These are phyloP conservation scores for Darevskia nairensis DNA, from an alignment of 2,797 vertebrate species.

Conservation along the genomic window DNA sequence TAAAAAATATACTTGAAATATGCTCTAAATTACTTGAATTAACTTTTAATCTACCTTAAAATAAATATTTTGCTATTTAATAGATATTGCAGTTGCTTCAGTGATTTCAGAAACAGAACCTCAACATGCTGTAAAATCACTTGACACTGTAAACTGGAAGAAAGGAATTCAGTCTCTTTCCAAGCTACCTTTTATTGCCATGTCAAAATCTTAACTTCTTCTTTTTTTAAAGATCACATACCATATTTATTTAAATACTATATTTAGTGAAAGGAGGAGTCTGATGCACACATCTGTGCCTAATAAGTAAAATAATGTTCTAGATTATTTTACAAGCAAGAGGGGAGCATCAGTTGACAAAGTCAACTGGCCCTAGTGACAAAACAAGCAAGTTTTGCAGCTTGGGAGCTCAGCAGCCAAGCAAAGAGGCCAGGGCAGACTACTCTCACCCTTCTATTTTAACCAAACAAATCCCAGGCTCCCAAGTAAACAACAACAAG, in stretches of 20 bases:
- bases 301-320: not conserved
- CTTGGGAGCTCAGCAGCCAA: too few species aligned
- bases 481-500: too few species aligned
- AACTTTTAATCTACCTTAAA: not conserved
- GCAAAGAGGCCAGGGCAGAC: too few species aligned
- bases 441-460: too few species aligned
- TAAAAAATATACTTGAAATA: too few species aligned
- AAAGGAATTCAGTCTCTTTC: conserved; percentile 22
- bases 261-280: not conserved
- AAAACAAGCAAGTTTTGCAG: too few species aligned
- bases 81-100: not conserved
- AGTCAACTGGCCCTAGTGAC: too few species aligned
- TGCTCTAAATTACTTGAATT: not conserved
- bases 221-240: too few species aligned
- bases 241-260: not conserved
- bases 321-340: too few species aligned
- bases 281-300: not conserved
- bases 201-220: not conserved
- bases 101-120: conserved; percentile 2
- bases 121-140: not conserved
- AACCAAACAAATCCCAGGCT: too few species aligned
- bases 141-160: conserved; percentile 1
- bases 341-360: too few species aligned
- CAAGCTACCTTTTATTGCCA: conserved; percentile 5
- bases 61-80: not conserved